Evolutionary conservation across 2,113 vertebrate genomes (phyloP).

Genomic region (Platysteira castanea): DNA sequence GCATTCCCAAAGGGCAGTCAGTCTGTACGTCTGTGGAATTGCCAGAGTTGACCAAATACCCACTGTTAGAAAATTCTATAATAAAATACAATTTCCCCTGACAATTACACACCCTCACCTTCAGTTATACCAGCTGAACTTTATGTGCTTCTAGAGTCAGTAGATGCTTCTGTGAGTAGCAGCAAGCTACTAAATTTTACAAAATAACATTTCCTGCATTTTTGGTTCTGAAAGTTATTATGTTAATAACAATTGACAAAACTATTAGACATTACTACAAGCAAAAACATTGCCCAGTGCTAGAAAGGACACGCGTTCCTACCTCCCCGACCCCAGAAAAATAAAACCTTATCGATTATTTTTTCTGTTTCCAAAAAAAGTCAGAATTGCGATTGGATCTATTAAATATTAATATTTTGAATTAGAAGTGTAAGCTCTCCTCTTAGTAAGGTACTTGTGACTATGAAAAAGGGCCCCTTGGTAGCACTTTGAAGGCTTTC

Average conservation of each 20-base stretch:
- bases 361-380: neutral
- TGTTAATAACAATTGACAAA: neutral
- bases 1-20: neutral
- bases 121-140: neutral
- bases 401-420: neutral
- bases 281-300: neutral
- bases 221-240: neutral
- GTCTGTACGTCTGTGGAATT: neutral
- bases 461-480: neutral
- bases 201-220: neutral
- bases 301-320: neutral
- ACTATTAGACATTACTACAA: neutral
- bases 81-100: neutral
- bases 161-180: neutral
- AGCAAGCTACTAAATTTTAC: neutral
- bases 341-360: neutral
- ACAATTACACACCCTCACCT: neutral
- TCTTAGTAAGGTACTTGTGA: neutral
- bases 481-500: constrained; percentile 3
- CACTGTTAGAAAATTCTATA: neutral
- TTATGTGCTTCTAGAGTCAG: neutral
- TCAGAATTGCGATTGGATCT: neutral
- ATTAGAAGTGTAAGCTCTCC: neutral
- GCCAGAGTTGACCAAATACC: neutral
- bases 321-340: neutral